These are phyloP conservation scores for Callinectes sapidus DNA, from an alignment of 2,888 invertebrate genomes.

Conservation along the genomic window DNA sequence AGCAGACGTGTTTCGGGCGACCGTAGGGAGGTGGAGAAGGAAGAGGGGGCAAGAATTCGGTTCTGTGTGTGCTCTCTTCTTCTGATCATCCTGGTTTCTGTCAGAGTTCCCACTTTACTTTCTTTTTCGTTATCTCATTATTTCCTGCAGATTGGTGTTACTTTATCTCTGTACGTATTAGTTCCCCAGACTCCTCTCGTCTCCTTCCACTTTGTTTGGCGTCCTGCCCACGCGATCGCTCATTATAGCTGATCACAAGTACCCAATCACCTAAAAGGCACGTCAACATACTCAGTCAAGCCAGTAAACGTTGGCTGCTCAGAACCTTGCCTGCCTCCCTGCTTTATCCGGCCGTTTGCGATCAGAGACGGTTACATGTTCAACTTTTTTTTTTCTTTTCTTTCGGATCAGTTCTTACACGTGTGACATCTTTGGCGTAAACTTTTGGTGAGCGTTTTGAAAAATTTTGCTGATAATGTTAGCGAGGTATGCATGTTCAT, in stretches of 20 bases:
- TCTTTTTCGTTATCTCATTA: not conserved
- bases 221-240: not conserved
- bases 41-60: not conserved
- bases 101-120: not conserved
- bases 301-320: not conserved
- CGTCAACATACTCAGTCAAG: conserved; percentile 12
- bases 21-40: conserved; percentile 19
- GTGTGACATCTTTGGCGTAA: not conserved
- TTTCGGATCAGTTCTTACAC: not conserved
- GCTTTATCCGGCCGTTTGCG: not conserved
- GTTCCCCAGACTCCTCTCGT: not conserved
- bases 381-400: not conserved
- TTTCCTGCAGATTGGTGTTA: not conserved
- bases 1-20: conserved; percentile 24
- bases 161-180: not conserved
- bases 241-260: not conserved
- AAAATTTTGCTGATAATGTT: not conserved
- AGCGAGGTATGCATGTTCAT: not conserved
- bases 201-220: not conserved
- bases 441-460: not conserved
- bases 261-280: conserved; percentile 19
- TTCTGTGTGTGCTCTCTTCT: not conserved
- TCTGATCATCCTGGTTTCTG: not conserved
- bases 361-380: not conserved
- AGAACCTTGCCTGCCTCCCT: not conserved